phyloP scores from a whole-genome alignment of 2,888 invertebrate genomes.

The Iselma pallidipennis region DNA sequence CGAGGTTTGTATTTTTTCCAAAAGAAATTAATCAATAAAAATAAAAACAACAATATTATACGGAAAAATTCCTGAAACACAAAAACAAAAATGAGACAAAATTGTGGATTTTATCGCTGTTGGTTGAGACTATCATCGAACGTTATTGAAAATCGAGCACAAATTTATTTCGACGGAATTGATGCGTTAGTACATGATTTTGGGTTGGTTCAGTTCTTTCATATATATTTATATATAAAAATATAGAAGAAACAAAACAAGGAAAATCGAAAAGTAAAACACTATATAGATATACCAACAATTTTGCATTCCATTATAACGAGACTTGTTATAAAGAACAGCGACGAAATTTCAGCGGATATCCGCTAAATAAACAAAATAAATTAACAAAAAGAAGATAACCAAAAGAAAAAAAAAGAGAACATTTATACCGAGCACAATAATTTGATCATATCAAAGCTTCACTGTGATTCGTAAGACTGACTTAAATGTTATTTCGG shows the following conservation, averaged over 20 bases:
- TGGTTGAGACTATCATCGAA: constrained; percentile 46
- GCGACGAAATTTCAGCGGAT: not conserved
- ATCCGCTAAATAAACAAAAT: not conserved
- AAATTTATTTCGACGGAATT: constrained; percentile 30
- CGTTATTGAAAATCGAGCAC: constrained; percentile 38
- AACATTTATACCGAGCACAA: constrained; percentile 56
- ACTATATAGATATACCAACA: not conserved
- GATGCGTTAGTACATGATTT: constrained; percentile 22
- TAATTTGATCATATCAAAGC: constrained; percentile 62
- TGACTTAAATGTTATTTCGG: constrained; percentile 59
- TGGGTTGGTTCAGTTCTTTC: constrained; percentile 14
- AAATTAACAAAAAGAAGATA: not conserved
- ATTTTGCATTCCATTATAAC: constrained; percentile 38
- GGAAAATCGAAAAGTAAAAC: not conserved
- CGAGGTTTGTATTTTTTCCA: constrained; percentile 50
- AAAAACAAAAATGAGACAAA: constrained; percentile 33
- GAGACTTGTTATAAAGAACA: not conserved
- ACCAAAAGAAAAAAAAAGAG: constrained; percentile 16
- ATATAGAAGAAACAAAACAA: no score
- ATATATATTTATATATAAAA: not conserved
- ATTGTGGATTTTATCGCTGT: constrained; percentile 48
- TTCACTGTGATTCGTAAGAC: constrained; percentile 63
- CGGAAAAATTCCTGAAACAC: constrained; percentile 42
- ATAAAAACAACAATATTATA: no score
- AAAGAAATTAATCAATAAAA: no score